Percentiles rank a stretch among this genome's conserved stretches.
Evolutionary conservation across 1,140 invertebrate genomes (phyloP).

Genomic region (Aphaenogaster floridana): DNA sequence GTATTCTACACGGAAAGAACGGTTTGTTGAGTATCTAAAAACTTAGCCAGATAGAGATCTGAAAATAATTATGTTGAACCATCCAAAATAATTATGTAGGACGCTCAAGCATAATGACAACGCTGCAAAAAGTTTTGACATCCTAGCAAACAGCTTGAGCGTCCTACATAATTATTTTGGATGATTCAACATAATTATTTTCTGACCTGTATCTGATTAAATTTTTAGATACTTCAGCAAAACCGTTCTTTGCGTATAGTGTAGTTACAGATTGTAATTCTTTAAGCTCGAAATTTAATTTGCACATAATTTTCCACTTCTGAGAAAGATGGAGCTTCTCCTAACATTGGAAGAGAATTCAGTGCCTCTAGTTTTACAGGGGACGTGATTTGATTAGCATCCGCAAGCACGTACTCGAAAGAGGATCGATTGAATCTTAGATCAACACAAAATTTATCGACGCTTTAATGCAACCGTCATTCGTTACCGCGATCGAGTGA

Average conservation of each 20-base stretch:
- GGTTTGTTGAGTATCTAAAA: no score
- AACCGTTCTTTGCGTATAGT: no score
- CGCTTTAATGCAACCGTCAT: slow-evolving; percentile 28
- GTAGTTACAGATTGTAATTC: not conserved
- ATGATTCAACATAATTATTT: no score
- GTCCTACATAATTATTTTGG: no score
- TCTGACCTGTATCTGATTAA: no score
- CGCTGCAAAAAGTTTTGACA: no score
- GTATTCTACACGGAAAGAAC: not conserved
- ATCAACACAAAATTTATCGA: slow-evolving; percentile 33
- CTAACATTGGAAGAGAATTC: not conserved
- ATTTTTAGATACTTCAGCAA: no score
- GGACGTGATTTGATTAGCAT: not conserved
- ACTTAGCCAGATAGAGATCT: no score
- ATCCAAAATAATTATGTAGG: no score
- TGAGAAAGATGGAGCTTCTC: not conserved
- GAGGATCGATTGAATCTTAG: not conserved
- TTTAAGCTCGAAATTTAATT: not conserved
- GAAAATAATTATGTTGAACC: no score
- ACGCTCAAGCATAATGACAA: no score
- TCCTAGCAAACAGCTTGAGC: no score
- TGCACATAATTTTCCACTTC: not conserved
- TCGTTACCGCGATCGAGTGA: slow-evolving; percentile 16
- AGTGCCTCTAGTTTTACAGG: not conserved
- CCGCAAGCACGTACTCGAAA: not conserved